phyloP scores from a whole-genome alignment of 2,113 vertebrate genomes.

The Centrocercus urophasianus region DNA sequence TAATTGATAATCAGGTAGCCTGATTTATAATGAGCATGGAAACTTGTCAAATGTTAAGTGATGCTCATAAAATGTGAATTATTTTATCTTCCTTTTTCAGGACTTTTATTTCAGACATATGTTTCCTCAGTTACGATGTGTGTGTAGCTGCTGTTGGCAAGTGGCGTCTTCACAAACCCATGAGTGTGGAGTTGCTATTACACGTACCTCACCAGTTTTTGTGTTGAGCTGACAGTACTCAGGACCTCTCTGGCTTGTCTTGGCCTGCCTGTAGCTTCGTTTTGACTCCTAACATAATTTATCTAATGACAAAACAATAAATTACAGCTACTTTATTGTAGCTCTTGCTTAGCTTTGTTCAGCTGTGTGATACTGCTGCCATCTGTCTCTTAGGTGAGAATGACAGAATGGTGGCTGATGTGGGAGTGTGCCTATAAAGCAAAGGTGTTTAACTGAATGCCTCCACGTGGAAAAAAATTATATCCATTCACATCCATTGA shows the following conservation, averaged over 20 bases:
- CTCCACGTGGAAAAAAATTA: too few species aligned
- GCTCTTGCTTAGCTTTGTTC: neutral
- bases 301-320: neutral
- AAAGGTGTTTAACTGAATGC: too few species aligned
- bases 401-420: too few species aligned
- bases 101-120: neutral
- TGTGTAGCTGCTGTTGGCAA: neutral
- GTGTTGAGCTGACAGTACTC: neutral
- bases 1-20: neutral
- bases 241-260: neutral
- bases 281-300: neutral
- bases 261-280: neutral
- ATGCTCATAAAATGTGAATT: neutral
- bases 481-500: too few species aligned
- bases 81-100: neutral
- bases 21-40: neutral
- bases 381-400: too few species aligned
- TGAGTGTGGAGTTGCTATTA: neutral
- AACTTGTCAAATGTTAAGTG: neutral
- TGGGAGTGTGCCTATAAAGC: too few species aligned
- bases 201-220: neutral
- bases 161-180: neutral
- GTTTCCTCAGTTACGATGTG: neutral
- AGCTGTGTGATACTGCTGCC: neutral
- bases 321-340: neutral